Percentiles rank a stretch among this genome's conserved stretches.
Evolutionary conservation across 1,140 invertebrate species (phyloP).

Genomic region (Hesperophylax magnus): DNA sequence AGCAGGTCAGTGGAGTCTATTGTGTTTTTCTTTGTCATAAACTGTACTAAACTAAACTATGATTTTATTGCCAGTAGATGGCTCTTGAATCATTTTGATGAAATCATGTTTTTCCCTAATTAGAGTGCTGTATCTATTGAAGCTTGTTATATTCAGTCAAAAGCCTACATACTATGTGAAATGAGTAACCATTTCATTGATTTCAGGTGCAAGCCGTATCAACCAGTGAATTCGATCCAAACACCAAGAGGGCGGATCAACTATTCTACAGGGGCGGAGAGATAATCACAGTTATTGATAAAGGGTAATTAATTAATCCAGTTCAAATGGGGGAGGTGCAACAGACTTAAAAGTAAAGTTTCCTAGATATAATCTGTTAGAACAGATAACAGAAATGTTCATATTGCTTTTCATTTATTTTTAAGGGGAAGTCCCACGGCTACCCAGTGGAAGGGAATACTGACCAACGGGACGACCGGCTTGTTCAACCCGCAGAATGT

Average conservation of each 20-base stretch:
- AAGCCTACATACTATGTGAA: too few relatives aligned
- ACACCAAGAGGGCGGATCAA: conserved; percentile 75
- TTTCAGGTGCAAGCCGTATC: conserved; percentile 63
- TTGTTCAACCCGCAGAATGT: conserved; percentile 92
- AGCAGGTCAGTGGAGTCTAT: conserved; percentile 76
- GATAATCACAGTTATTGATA: conserved; percentile 94
- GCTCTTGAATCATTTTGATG: neutral
- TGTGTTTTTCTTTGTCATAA: too few relatives aligned
- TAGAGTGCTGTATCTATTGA: too few relatives aligned
- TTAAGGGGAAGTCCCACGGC: conserved; percentile 61
- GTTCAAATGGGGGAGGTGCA: neutral
- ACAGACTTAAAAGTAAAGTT: neutral
- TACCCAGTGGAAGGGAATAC: conserved; percentile 87
- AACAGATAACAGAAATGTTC: neutral
- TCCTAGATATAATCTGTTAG: neutral
- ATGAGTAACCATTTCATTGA: neutral
- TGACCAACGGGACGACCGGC: conserved; percentile 88
- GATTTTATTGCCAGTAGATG: neutral
- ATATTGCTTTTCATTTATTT: conserved; percentile 37
- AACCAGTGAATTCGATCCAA: conserved; percentile 62
- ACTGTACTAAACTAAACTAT: too few relatives aligned
- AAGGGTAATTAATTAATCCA: conserved; percentile 73
- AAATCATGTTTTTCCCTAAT: too few relatives aligned
- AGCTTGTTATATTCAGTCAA: too few relatives aligned
- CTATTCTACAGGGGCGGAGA: conserved; percentile 90